Evolutionary conservation across 2,888 invertebrate species (phyloP).

Genomic region (Sisyra nigra): DNA sequence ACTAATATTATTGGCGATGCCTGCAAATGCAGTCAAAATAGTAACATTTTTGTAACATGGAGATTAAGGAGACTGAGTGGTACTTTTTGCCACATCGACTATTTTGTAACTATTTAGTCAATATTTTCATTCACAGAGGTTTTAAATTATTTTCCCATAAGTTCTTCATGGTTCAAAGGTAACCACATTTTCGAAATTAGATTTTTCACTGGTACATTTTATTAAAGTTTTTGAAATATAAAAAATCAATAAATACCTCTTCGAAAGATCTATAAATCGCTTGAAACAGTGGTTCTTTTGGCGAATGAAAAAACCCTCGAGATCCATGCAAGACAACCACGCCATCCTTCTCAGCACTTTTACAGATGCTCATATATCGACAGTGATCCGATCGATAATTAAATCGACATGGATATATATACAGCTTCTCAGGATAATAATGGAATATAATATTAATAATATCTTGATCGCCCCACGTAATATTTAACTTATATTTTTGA

Average conservation of each 20-base stretch:
- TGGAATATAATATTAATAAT: slow-evolving; percentile 83
- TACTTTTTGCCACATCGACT: no score
- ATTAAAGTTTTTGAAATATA: no score
- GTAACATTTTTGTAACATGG: no score
- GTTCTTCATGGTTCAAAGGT: no score
- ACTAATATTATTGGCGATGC: no score
- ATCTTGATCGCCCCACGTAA: slow-evolving; percentile 98
- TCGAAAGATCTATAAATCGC: slow-evolving; percentile 47
- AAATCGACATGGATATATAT: slow-evolving; percentile 66
- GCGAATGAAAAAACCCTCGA: slow-evolving; percentile 67
- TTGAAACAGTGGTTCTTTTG: slow-evolving; percentile 74
- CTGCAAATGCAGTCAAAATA: no score
- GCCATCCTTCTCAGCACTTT: slow-evolving; percentile 51
- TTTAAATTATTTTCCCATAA: no score
- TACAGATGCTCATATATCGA: slow-evolving; percentile 84
- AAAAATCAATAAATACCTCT: slow-evolving; percentile 27
- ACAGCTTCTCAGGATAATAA: slow-evolving; percentile 65
- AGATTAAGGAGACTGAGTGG: no score
- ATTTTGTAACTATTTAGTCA: no score
- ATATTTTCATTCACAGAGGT: no score
- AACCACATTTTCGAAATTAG: no score
- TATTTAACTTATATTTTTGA: slow-evolving; percentile 65
- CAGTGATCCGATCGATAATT: slow-evolving; percentile 94
- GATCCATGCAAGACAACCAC: slow-evolving; percentile 81
- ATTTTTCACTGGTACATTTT: no score